Conservation (phyloP, 2,888 invertebrate genomes). For the Dicyrtomina minuta region DNA sequence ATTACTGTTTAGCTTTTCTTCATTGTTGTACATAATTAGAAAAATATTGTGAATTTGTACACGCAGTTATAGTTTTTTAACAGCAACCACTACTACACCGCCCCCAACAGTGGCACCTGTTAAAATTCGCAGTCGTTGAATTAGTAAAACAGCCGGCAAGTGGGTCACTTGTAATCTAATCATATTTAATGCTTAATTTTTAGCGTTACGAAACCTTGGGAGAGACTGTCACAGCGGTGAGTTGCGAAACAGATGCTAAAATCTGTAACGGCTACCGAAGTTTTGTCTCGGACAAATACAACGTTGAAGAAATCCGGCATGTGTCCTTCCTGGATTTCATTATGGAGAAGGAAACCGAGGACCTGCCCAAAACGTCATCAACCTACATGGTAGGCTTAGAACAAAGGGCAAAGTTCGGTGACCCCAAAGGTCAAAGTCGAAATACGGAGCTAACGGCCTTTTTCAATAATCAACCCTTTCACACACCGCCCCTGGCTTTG, state of each 20-base stretch:
- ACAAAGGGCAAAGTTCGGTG: constrained; percentile 23
- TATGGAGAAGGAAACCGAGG: constrained; percentile 34
- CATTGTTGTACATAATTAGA: too few relatives aligned
- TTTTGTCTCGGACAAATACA: constrained; percentile 34
- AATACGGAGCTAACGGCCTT: constrained; percentile 14
- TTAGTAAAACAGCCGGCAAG: too few relatives aligned
- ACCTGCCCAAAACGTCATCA: constrained; percentile 40
- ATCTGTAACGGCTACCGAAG: constrained; percentile 46
- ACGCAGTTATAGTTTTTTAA: too few relatives aligned
- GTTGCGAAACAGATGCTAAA: constrained; percentile 36
- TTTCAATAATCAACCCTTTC: constrained; percentile 77
- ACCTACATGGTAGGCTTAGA: constrained; percentile 46
- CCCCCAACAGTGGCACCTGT: too few relatives aligned
- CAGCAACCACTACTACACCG: too few relatives aligned
- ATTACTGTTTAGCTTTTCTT: too few relatives aligned
- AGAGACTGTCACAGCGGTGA: constrained; percentile 42
- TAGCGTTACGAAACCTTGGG: constrained; percentile 49
- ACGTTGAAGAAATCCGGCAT: constrained; percentile 33
- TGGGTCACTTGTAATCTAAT: neutral
- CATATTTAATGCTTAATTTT: neutral
- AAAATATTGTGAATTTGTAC: too few relatives aligned
- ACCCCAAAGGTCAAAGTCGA: too few relatives aligned
- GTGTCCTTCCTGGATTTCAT: constrained; percentile 42
- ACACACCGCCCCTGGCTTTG: constrained; percentile 69
- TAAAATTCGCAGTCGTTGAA: too few relatives aligned